Evolutionary conservation across 64 coral and sea anemone species (phyloP), one percentile per base, ranked within the genome.

Genomic region (Cladopsammia gracilis): DNA sequence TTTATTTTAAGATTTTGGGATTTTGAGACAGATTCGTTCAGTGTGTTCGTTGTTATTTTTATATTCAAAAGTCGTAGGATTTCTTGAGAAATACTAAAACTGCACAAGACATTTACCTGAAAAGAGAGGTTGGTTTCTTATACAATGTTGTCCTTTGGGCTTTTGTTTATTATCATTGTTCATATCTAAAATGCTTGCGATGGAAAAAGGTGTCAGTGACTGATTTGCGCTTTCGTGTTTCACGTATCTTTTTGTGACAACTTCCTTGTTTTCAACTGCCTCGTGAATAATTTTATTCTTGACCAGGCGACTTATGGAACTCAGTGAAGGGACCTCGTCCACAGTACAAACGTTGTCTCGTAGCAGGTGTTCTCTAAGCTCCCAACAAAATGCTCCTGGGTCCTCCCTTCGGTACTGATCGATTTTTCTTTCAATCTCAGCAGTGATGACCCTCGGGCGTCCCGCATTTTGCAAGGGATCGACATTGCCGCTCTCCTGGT

Each of bases 401-500:
- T 87, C 86, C 67, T 87, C 45, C 64, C 7, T 87, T 60, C 91
- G 44, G 74, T 93, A 93, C 46, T 93, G 23, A 64, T 93, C 91
- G 68, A 93, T 93, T 77, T 87, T 93, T 58, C 62, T 72, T 50
- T 87, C 91, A 10, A 93, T 93, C 20, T 87, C 83, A 19, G 83
- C 54, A 26, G 91, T 93, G 9, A 93, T 68, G 24, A 87, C 74
- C 26, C 91, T 52, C 16, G 91, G 91, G n/a, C 73, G 86, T 61
- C 48, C 86, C 43, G 91, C 24, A 48, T 64, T 75, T 69, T 87
- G 87, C 9, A 70, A 86, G 26, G 95, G 87, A 62, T 94, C 91
- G 59, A 96, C 65, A 25, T 87, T 94, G 20, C 95, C 95, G 12
- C 91, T 93, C 58, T 96, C 91, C 75, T 96, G 95, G 78, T 89